Evolutionary conservation across 2,888 invertebrate species (phyloP).

Genomic region (Auanema sp.): DNA sequence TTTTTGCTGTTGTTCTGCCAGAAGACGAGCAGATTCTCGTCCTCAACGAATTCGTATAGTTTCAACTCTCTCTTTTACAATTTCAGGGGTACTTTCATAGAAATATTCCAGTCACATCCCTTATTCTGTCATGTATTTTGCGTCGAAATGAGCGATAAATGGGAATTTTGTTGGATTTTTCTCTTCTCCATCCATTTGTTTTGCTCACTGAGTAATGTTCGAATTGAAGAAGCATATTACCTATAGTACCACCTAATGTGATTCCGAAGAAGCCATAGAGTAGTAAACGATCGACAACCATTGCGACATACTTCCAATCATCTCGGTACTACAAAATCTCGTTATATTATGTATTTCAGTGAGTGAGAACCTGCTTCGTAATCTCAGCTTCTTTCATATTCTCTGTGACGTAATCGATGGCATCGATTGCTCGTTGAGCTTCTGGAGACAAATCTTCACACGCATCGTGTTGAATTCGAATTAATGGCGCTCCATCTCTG

Average conservation of each 20-base stretch:
- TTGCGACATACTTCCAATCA: slow-evolving; percentile 69
- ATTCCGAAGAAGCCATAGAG: slow-evolving; percentile 67
- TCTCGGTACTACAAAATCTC: slow-evolving; percentile 66
- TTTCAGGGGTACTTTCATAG: too few species aligned
- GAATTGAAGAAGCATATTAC: slow-evolving; percentile 6
- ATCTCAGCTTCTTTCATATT: slow-evolving; percentile 60
- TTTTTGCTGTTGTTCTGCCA: neutral
- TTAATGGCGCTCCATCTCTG: slow-evolving; percentile 35
- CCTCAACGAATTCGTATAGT: too few species aligned
- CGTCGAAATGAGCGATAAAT: neutral
- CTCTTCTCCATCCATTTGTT: neutral
- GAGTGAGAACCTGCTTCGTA: slow-evolving; percentile 54
- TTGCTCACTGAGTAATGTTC: neutral
- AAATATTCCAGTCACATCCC: neutral
- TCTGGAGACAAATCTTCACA: slow-evolving; percentile 39
- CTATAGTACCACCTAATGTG: slow-evolving; percentile 43
- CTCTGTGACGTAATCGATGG: slow-evolving; percentile 63
- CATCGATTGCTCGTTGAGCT: slow-evolving; percentile 52
- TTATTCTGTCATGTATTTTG: neutral
- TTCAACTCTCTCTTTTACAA: too few species aligned
- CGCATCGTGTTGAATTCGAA: slow-evolving; percentile 30
- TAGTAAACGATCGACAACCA: slow-evolving; percentile 68
- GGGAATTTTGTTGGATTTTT: neutral
- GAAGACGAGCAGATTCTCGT: neutral
- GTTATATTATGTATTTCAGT: neutral